Conservation (phyloP, 2,888 invertebrate genomes). For the Magallana nippona region DNA sequence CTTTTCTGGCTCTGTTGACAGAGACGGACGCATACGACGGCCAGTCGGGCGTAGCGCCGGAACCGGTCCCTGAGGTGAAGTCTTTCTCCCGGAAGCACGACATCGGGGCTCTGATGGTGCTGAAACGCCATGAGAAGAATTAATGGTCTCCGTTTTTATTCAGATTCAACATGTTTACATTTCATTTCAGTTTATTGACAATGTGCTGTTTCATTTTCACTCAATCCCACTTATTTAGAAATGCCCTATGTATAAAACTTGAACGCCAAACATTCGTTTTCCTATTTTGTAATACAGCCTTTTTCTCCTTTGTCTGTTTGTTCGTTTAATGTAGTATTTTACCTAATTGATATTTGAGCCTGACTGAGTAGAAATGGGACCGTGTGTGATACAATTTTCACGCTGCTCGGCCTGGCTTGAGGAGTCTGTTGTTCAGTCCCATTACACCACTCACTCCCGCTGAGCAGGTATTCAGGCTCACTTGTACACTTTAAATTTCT, state of each 20-base stretch:
- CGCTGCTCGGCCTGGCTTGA: neutral
- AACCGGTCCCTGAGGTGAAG: constrained; percentile 56
- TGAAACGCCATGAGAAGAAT: neutral
- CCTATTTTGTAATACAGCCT: neutral
- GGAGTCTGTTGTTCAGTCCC: neutral
- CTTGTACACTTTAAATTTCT: neutral
- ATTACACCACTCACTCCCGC: neutral
- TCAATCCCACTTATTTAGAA: neutral
- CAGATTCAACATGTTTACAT: neutral
- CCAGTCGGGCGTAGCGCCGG: constrained; percentile 58
- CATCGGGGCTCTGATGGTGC: constrained; percentile 19
- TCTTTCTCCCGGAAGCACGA: neutral
- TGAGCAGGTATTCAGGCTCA: neutral
- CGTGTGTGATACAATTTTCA: neutral
- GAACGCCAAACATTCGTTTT: neutral
- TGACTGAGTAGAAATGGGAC: neutral
- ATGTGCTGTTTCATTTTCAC: neutral
- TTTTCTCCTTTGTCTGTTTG: neutral
- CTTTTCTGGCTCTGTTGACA: constrained; percentile 70
- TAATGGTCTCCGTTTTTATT: neutral
- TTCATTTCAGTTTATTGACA: neutral
- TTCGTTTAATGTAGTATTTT: constrained; percentile 19
- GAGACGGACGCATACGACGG: constrained; percentile 64
- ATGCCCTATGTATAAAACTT: neutral
- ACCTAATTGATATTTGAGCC: constrained; percentile 10